Evolutionary conservation across 2,797 vertebrate genomes (phyloP).

Genomic region (Falco peregrinus): DNA sequence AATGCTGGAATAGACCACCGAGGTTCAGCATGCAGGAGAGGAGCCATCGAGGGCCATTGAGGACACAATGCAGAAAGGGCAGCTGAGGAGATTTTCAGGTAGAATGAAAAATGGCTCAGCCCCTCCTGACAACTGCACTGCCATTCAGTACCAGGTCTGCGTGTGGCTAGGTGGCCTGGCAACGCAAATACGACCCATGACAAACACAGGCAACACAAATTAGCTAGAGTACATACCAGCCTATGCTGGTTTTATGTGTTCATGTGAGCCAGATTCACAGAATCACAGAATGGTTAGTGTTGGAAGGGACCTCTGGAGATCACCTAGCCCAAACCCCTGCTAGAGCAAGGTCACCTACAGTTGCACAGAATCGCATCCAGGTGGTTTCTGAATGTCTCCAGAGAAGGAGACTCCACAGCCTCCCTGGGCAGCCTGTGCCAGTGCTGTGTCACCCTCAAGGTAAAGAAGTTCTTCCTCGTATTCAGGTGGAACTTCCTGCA

Average conservation of each 20-base stretch:
- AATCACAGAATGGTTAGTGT: too few species aligned
- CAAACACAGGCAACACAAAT: accelerated
- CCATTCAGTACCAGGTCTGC: neutral
- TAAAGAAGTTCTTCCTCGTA: too few species aligned
- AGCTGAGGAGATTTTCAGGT: neutral
- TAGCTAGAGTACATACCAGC: neutral
- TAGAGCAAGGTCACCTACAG: too few species aligned
- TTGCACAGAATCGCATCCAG: too few species aligned
- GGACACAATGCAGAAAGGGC: accelerated
- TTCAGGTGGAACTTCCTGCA: too few species aligned
- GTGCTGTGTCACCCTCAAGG: too few species aligned
- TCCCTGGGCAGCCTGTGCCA: too few species aligned
- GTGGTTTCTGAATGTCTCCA: too few species aligned
- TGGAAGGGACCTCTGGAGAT: too few species aligned
- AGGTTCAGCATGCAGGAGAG: neutral
- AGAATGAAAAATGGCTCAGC: neutral
- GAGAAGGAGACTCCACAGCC: too few species aligned
- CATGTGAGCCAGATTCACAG: accelerated
- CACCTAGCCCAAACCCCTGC: too few species aligned
- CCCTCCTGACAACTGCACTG: neutral
- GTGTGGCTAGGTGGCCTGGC: neutral
- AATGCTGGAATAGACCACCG: accelerated
- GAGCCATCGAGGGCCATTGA: neutral
- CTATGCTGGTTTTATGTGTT: neutral
- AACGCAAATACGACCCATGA: neutral